Evolutionary conservation across 2,113 vertebrate species (phyloP).

Genomic region (Prunella himalayana): DNA sequence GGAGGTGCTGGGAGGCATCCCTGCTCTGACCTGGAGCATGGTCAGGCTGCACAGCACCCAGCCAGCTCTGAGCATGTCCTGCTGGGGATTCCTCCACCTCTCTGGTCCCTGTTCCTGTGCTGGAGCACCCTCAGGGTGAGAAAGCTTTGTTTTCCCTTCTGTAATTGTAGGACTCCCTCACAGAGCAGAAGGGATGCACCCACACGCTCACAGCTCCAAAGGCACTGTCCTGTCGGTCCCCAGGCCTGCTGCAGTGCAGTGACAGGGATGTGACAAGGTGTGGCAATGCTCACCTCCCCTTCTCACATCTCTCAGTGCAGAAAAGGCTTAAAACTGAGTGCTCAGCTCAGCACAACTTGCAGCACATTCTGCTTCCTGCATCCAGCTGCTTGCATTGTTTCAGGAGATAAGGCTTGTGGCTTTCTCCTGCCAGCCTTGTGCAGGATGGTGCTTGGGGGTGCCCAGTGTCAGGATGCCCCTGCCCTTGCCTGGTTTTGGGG

Average conservation of each 20-base stretch:
- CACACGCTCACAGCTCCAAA: fast-evolving
- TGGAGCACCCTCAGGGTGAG: background rate
- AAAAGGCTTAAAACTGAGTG: background rate
- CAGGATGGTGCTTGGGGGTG: background rate
- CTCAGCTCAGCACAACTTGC: background rate
- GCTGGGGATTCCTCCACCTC: background rate
- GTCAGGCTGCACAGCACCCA: background rate
- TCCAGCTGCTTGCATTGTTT: background rate
- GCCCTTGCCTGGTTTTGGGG: background rate
- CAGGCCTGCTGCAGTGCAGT: background rate
- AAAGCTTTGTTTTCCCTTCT: background rate
- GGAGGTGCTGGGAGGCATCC: background rate
- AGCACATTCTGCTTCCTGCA: fast-evolving
- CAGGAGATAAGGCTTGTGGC: background rate
- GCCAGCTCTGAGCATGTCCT: background rate
- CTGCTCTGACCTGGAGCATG: fast-evolving
- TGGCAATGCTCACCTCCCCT: background rate
- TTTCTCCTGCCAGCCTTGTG: background rate
- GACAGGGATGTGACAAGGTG: background rate
- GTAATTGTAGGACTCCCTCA: background rate
- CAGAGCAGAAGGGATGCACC: background rate
- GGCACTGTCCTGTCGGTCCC: fast-evolving
- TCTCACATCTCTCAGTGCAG: background rate
- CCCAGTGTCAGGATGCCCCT: background rate
- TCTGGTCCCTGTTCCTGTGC: background rate